Percentiles rank a stretch among this genome's conserved stretches.
Conservation (phyloP, 2,797 vertebrate species). For the Psittacula derbiana region DNA sequence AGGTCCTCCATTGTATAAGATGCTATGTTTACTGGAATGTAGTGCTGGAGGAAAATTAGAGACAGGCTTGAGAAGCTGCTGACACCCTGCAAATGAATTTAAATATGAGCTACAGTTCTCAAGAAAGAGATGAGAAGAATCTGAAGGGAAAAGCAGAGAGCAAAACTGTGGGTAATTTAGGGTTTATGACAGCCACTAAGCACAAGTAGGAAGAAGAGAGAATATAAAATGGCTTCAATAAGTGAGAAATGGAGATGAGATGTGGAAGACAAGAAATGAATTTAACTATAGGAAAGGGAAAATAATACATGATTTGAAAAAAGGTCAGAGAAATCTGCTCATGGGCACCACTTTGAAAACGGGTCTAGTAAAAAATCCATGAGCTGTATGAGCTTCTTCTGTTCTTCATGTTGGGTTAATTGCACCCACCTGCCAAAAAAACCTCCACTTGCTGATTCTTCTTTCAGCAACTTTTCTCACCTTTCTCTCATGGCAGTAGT, state of each 20-base stretch:
- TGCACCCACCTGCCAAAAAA: not conserved
- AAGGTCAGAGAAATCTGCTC: not conserved
- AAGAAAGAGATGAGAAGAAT: not conserved
- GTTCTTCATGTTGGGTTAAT: not conserved
- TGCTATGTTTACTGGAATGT: not conserved
- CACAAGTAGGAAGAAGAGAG: not conserved
- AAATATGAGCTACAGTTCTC: not conserved
- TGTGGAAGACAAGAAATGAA: not conserved
- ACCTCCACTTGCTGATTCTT: not conserved
- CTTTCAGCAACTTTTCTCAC: not conserved
- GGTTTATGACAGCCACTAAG: not conserved
- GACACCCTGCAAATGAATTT: not conserved
- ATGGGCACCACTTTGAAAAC: not conserved
- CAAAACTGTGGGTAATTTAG: not conserved
- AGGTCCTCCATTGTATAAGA: not conserved
- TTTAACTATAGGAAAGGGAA: not conserved
- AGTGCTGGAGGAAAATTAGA: not conserved
- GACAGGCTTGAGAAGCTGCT: not conserved
- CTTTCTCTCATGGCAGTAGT: not conserved
- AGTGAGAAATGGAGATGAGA: not conserved
- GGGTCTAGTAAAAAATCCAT: fast-evolving
- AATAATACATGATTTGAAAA: not conserved
- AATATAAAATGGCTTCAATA: not conserved
- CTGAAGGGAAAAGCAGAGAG: not conserved
- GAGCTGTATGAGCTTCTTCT: not conserved